phyloP scores from a whole-genome alignment of 2,888 invertebrate genomes.

The Caenorhabditis sp. region DNA sequence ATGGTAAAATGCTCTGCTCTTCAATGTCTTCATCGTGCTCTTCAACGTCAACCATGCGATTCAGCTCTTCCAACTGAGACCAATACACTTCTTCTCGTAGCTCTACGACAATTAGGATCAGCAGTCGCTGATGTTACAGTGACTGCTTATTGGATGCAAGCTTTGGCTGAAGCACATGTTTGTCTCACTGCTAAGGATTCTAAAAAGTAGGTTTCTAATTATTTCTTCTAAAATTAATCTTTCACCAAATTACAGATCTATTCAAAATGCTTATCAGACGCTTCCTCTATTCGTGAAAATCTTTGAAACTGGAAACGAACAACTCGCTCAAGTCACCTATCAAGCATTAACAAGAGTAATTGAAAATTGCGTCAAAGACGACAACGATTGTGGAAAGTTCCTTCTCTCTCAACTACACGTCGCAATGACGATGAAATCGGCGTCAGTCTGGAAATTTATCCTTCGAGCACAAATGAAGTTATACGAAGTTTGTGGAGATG shows the following conservation, averaged over 20 bases:
- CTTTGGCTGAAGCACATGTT: slow-evolving; percentile 62
- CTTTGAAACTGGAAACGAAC: slow-evolving; percentile 56
- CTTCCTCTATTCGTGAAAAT: slow-evolving; percentile 53
- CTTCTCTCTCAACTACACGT: slow-evolving; percentile 46
- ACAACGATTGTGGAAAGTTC: slow-evolving; percentile 43
- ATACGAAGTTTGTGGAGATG: slow-evolving; percentile 52
- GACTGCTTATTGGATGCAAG: slow-evolving; percentile 66
- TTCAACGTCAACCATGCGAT: slow-evolving; percentile 62
- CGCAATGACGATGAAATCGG: slow-evolving; percentile 49
- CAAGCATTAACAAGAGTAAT: slow-evolving; percentile 49
- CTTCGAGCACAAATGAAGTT: slow-evolving; percentile 53
- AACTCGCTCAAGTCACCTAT: slow-evolving; percentile 53
- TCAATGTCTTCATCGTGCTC: slow-evolving; percentile 60
- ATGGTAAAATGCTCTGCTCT: slow-evolving; percentile 63
- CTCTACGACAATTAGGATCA: slow-evolving; percentile 53
- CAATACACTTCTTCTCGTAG: slow-evolving; percentile 54
- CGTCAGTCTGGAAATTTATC: slow-evolving; percentile 56
- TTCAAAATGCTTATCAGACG: slow-evolving; percentile 51
- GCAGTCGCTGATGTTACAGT: slow-evolving; percentile 58
- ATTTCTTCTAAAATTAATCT: neutral
- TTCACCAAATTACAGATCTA: slow-evolving; percentile 10
- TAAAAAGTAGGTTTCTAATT: slow-evolving; percentile 21
- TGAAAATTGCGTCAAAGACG: slow-evolving; percentile 54
- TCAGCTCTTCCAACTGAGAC: slow-evolving; percentile 58
- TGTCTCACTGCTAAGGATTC: slow-evolving; percentile 60